phyloP scores from a whole-genome alignment of 2,113 vertebrate genomes.

The Grus americana region DNA sequence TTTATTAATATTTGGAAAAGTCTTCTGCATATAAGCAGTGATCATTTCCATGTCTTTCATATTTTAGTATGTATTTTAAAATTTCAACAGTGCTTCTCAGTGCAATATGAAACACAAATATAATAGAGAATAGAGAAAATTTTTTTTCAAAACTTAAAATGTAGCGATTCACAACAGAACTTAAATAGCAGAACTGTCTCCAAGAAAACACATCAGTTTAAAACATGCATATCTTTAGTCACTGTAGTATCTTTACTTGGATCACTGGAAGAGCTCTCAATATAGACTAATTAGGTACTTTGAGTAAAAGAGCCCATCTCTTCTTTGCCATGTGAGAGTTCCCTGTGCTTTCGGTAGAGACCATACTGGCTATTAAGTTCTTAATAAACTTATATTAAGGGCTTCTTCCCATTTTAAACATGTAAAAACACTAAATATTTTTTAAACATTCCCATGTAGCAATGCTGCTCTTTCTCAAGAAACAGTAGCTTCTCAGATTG shows the following conservation, averaged over 20 bases:
- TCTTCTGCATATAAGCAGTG: background rate
- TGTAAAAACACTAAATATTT: background rate
- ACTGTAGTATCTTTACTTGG: background rate
- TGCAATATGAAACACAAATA: background rate
- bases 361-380: background rate
- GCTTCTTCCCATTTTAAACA: background rate
- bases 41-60: background rate
- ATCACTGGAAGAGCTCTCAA: background rate
- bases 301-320: background rate
- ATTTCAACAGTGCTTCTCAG: background rate
- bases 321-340: background rate
- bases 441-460: background rate
- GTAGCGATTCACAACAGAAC: background rate
- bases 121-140: background rate
- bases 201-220: background rate
- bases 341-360: background rate
- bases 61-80: background rate
- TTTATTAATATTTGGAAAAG: background rate
- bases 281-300: background rate
- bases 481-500: background rate
- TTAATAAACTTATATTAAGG: background rate
- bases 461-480: background rate
- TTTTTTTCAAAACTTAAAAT: background rate
- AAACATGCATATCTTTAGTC: background rate
- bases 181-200: background rate